Percentiles rank a stretch among this genome's conserved stretches.
Evolutionary conservation across 2,888 invertebrate genomes (phyloP).

Genomic region (Scaptodrosophila latifasciaeformis): DNA sequence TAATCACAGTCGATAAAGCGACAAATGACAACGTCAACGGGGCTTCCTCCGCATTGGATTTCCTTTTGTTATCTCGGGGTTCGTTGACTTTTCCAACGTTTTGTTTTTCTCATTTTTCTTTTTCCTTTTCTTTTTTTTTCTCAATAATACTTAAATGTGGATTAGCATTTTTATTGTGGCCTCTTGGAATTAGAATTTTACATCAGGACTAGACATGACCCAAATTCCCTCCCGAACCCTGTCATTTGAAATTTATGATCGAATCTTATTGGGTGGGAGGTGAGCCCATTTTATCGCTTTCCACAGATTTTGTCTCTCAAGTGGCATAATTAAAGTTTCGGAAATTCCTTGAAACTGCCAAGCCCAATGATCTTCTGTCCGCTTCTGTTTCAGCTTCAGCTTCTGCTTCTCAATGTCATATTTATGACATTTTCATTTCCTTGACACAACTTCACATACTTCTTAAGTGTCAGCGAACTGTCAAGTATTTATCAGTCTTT

Average conservation of each 20-base stretch:
- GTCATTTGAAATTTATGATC: conserved; percentile 56
- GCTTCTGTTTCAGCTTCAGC: too few relatives aligned
- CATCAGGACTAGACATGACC: conserved; percentile 42
- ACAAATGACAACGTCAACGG: conserved; percentile 37
- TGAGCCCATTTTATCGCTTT: too few relatives aligned
- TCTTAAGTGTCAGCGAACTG: conserved; percentile 53
- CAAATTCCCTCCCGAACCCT: conserved; percentile 47
- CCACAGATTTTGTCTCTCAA: too few relatives aligned
- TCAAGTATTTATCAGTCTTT: conserved; percentile 47
- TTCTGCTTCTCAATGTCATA: too few relatives aligned
- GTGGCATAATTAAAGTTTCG: too few relatives aligned
- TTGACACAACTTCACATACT: conserved; percentile 7
- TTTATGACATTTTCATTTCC: too few relatives aligned
- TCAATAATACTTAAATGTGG: too few relatives aligned
- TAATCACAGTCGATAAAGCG: conserved; percentile 60
- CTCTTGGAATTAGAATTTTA: conserved; percentile 19
- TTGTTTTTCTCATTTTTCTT: neutral
- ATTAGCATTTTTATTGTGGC: conserved; percentile 47
- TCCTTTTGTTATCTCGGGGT: conserved; percentile 30
- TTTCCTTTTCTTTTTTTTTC: too few relatives aligned
- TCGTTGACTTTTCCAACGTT: conserved; percentile 26
- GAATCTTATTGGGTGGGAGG: too few relatives aligned
- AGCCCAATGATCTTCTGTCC: too few relatives aligned
- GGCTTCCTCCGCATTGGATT: conserved; percentile 22
- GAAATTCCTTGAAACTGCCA: too few relatives aligned